These are phyloP conservation scores for Smutsia temminckii DNA, from an alignment of 2,797 vertebrate genomes.

Conservation along the genomic window DNA sequence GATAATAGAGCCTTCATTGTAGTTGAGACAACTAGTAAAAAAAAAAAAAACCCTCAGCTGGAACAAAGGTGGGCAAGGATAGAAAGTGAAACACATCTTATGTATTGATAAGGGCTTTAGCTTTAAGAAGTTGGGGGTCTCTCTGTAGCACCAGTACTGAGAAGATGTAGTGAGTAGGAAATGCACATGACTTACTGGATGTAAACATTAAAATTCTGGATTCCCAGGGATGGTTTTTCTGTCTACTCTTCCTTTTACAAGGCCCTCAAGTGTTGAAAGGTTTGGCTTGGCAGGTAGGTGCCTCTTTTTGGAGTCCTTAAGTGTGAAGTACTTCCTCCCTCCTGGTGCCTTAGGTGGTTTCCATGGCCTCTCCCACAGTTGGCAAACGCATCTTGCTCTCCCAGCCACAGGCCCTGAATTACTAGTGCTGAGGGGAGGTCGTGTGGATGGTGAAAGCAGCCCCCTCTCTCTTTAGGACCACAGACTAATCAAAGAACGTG, in stretches of 20 bases:
- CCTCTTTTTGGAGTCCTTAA: background rate
- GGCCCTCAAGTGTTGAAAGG: background rate
- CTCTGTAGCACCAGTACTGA: background rate
- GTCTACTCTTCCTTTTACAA: background rate
- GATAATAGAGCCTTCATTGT: background rate
- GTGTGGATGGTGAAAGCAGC: background rate
- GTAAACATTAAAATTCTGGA: background rate
- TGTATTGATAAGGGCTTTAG: background rate
- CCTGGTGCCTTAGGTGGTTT: background rate
- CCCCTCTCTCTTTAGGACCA: background rate
- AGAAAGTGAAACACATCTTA: slow-evolving; percentile 5
- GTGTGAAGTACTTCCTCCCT: background rate
- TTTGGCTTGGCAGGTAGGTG: background rate
- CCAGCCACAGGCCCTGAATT: background rate
- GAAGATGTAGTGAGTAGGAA: background rate
- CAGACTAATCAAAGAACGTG: background rate
- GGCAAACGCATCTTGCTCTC: background rate
- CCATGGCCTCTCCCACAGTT: background rate
- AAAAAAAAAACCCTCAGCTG: background rate
- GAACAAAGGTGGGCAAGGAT: background rate
- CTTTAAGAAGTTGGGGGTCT: background rate
- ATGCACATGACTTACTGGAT: background rate
- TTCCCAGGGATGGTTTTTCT: background rate
- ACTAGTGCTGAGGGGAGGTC: background rate
- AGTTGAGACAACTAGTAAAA: background rate